These are phyloP conservation scores for Epizoanthus scotinus DNA, from an alignment of 92 coral and sea anemone species.

Conservation along the genomic window DNA sequence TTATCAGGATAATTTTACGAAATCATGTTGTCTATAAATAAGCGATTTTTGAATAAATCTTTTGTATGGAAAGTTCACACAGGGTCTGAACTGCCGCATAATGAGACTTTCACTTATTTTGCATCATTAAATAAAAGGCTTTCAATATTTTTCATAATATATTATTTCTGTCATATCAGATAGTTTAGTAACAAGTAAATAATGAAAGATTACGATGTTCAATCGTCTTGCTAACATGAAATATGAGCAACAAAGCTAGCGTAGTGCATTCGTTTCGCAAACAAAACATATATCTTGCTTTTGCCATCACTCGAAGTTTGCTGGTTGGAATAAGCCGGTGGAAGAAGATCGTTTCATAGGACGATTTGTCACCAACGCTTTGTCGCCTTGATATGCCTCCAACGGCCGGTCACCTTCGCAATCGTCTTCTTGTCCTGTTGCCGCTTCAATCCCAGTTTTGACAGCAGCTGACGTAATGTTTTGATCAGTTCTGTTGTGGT, in stretches of 20 bases:
- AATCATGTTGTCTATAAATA: neutral
- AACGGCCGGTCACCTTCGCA: neutral
- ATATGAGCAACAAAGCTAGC: neutral
- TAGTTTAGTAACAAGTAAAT: too few relatives aligned
- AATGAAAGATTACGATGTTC: neutral
- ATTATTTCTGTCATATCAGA: neutral
- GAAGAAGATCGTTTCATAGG: constrained; percentile 46
- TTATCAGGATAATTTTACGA: neutral
- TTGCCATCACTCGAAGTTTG: constrained; percentile 60
- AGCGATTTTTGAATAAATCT: neutral
- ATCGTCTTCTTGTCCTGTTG: neutral
- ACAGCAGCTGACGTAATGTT: neutral
- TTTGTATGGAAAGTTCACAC: neutral
- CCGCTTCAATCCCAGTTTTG: neutral
- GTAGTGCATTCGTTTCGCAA: neutral
- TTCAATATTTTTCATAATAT: neutral
- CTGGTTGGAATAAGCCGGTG: constrained; percentile 58
- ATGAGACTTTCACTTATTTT: neutral
- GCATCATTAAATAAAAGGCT: neutral
- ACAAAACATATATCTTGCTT: neutral
- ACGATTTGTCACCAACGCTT: constrained; percentile 6
- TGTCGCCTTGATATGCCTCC: constrained; percentile 41
- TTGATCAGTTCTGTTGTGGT: constrained; percentile 57
- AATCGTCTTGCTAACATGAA: neutral
- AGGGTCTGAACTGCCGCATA: neutral